phyloP scores from a whole-genome alignment of 2,797 vertebrate species.

The Gastrophryne carolinensis region DNA sequence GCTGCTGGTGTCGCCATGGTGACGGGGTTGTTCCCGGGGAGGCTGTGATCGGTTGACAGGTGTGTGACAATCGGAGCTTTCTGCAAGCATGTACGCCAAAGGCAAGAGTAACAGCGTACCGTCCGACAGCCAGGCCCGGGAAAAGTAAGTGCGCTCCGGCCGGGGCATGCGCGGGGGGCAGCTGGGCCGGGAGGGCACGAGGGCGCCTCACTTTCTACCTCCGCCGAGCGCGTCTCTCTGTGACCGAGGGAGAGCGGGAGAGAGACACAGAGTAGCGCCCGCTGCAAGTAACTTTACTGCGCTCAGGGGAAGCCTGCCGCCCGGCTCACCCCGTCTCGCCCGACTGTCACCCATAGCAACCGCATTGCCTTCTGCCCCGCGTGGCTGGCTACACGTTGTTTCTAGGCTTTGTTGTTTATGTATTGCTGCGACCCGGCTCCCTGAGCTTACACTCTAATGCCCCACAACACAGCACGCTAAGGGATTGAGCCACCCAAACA shows the following conservation, averaged over 20 bases:
- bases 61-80: constrained; percentile 95
- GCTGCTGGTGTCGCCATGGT: constrained; percentile 90
- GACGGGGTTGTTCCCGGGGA: constrained; percentile 92
- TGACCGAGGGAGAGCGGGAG: constrained; percentile 13
- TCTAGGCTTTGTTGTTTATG: too few species aligned
- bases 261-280: not conserved
- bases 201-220: constrained; percentile 21
- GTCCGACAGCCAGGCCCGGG: constrained; percentile 95
- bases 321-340: too few species aligned
- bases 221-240: constrained; percentile 11
- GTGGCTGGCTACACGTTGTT: too few species aligned
- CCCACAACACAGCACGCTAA: too few species aligned
- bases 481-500: too few species aligned
- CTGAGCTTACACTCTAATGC: too few species aligned
- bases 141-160: constrained; percentile 84
- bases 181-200: constrained; percentile 1
- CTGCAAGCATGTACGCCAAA: constrained; percentile 98
- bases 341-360: too few species aligned
- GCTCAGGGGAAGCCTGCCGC: constrained; percentile 15
- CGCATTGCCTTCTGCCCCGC: not conserved
- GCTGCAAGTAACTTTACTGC: constrained; percentile 38
- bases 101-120: constrained; percentile 94
- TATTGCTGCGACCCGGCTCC: too few species aligned
- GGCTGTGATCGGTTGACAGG: constrained; percentile 94
- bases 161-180: constrained; percentile 57